Evolutionary conservation across 1,140 invertebrate species (phyloP).

Genomic region (Onthophagus taurus): DNA sequence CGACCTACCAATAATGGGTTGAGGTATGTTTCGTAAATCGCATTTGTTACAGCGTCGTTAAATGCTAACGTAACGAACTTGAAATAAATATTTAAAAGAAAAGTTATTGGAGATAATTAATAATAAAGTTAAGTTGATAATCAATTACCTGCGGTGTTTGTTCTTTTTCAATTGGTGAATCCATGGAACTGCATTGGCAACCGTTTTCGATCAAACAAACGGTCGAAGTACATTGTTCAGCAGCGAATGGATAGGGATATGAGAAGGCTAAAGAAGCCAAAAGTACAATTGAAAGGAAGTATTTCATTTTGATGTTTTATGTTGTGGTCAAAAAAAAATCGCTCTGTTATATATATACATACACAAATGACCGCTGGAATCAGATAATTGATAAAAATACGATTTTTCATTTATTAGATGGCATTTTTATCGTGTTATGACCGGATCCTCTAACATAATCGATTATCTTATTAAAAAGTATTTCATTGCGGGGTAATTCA

Average conservation of each 20-base stretch:
- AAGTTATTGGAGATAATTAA: neutral
- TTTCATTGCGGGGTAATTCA: too few relatives aligned
- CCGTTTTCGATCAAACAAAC: conserved; percentile 17
- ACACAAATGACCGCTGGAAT: too few relatives aligned
- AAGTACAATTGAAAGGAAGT: too few relatives aligned
- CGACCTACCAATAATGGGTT: conserved; percentile 47
- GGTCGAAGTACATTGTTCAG: conserved; percentile 14
- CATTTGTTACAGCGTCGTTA: conserved; percentile 55
- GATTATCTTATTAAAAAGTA: too few relatives aligned
- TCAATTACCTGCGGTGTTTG: conserved; percentile 24
- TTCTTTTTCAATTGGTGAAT: conserved; percentile 13
- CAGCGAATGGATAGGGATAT: conserved; percentile 10
- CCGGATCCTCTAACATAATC: too few relatives aligned
- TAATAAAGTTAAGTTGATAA: neutral
- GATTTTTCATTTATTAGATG: too few relatives aligned
- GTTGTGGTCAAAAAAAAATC: too few relatives aligned
- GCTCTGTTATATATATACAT: too few relatives aligned
- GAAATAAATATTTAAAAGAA: too few relatives aligned
- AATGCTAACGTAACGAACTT: conserved; percentile 59
- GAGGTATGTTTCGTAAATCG: conserved; percentile 52
- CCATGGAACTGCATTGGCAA: conserved; percentile 17
- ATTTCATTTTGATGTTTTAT: too few relatives aligned
- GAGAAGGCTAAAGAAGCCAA: conserved; percentile 3
- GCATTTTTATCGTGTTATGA: too few relatives aligned
- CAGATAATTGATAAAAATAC: too few relatives aligned